Base-by-base conservation (phyloP, 2,888 invertebrate genomes). In the Tuberolachnus salignus region DNA sequence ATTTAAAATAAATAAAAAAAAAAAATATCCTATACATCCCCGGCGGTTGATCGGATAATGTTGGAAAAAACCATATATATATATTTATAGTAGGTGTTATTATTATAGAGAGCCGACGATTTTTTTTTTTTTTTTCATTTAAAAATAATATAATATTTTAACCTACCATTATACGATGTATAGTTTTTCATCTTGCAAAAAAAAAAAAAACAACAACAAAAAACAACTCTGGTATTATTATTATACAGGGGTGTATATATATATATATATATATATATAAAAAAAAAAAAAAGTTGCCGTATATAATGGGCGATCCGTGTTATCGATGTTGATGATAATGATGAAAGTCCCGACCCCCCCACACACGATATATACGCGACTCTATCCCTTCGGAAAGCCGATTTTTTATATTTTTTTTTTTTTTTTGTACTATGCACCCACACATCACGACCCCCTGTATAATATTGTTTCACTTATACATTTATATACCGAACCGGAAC, bases 301-400 rank as follows among this genome's bases (percentile, higher is more conserved):
- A 73, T 59, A 78, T 78, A 78, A 78, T 78, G 78, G 78, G 78
- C 78, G 78, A 78, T 78, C 49, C 78, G 78, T 78, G 78, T 78
- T 78, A 78, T 78, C 78, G 78, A 69, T 78, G 78, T 78, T 49
- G 78, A 78, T 78, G 67, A 67, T 78, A 78, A 78, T 78, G 78
- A 78, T 11, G 67, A 69, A 78, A 78, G 21, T 51, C 21, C 42
- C 34, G 61, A n/a, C n/a, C n/a, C n/a, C n/a, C n/a, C n/a, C n/a
- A n/a, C n/a, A 14, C 10, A n/a, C 2, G 23, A n/a, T n/a, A n/a
- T 51, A 23, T 66, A 16, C 8, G 23, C 26, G 46, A 9, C 16
- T 23, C 46, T 26, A 75, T 75, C 67, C 67, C 49, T 75, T 75
- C 57, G 57, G 13, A 78, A 78, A 78, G 57, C 66, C 67, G 67